These are phyloP conservation scores for Sebastes aleutianus DNA, from an alignment of 2,797 vertebrate species.

Conservation along the genomic window DNA sequence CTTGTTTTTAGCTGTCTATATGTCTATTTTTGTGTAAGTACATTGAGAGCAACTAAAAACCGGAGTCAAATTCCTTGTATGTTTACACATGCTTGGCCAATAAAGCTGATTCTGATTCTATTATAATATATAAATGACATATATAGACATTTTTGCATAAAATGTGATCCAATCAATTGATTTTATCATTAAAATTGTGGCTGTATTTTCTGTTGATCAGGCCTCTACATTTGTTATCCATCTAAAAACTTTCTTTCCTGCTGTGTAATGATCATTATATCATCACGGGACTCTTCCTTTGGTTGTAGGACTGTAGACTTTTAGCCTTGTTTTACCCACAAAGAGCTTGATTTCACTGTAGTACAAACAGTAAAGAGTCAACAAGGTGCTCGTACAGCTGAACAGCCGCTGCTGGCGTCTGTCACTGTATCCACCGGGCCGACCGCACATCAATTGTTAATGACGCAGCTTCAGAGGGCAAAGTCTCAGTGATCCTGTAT, in stretches of 20 bases:
- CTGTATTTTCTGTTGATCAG: not conserved
- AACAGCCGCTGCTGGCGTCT: not conserved
- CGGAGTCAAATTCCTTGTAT: too few relatives aligned
- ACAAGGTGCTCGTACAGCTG: not conserved
- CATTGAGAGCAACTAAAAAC: too few relatives aligned
- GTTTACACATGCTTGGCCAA: too few relatives aligned
- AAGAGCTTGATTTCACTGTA: not conserved
- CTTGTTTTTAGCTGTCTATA: too few relatives aligned
- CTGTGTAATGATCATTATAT: not conserved
- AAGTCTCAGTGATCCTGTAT: constrained; percentile 21
- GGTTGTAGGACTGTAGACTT: not conserved
- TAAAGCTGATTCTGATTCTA: too few relatives aligned
- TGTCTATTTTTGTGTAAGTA: too few relatives aligned
- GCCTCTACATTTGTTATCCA: not conserved
- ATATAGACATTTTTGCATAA: not conserved
- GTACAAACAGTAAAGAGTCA: not conserved
- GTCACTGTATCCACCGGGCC: constrained; percentile 16
- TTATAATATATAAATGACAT: too few relatives aligned
- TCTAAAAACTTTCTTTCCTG: too few relatives aligned
- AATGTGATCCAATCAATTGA: not conserved
- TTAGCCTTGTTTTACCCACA: not conserved
- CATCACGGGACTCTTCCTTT: not conserved
- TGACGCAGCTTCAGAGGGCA: constrained; percentile 9
- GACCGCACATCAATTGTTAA: constrained; percentile 22
- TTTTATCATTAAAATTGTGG: not conserved